Evolutionary conservation across 2,888 invertebrate species (phyloP).

Genomic region (Synanthedon myopaeformis): DNA sequence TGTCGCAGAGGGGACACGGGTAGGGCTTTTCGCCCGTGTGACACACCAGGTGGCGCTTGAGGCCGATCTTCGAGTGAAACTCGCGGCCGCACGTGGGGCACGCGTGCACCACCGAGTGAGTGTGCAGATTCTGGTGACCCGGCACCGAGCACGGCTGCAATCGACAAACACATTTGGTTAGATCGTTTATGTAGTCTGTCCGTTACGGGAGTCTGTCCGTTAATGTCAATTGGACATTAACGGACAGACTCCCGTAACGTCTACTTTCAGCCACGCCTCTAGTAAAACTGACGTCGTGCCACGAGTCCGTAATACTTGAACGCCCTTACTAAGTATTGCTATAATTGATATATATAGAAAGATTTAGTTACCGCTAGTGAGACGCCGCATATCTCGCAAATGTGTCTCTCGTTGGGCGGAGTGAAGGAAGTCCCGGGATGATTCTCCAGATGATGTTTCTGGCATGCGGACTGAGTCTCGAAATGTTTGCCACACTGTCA

Average conservation of each 20-base stretch:
- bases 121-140: conserved; percentile 49
- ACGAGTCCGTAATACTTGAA: too few species aligned
- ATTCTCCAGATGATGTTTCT: conserved; percentile 38
- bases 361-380: conserved; percentile 57
- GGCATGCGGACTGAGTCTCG: conserved; percentile 45
- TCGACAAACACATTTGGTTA: too few species aligned
- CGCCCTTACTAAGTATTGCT: too few species aligned
- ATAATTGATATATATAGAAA: too few species aligned
- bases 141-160: conserved; percentile 50
- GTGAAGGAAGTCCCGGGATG: conserved; percentile 50
- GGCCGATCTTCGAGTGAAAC: conserved; percentile 41
- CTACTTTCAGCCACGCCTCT: too few species aligned
- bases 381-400: conserved; percentile 57
- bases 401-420: conserved; percentile 29
- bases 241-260: too few species aligned
- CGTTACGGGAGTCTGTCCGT: too few species aligned
- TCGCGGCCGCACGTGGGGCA: conserved; percentile 41
- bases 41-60: conserved; percentile 46
- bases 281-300: too few species aligned
- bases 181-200: too few species aligned
- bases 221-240: too few species aligned
- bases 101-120: conserved; percentile 27
- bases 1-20: conserved; percentile 46
- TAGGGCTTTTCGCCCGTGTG: conserved; percentile 55
- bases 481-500: conserved; percentile 48